A percentile compares a stretch with the other conserved stretches of the same genome.
Conservation (phyloP, 1,140 invertebrate species). For the Brachionus calyciflorus region DNA sequence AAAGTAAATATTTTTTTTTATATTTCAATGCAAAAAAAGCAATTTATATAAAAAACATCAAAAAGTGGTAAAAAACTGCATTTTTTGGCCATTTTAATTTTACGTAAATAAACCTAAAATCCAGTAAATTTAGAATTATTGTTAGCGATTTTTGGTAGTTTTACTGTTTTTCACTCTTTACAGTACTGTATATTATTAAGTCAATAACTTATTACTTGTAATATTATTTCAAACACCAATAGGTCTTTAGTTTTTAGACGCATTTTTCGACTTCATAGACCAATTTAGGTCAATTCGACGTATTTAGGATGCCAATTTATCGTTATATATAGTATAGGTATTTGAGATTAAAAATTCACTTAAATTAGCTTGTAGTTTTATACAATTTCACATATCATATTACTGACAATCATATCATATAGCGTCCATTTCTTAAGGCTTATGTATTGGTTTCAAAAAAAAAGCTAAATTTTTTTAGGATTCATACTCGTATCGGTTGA, state of each 20-base stretch:
- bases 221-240: conserved; percentile 38
- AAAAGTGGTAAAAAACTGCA: too few relatives aligned
- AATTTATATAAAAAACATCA: too few relatives aligned
- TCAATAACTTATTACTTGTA: background rate
- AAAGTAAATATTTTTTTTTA: too few relatives aligned
- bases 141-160: conserved; percentile 32
- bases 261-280: background rate
- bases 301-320: conserved; percentile 12
- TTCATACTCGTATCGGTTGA: conserved; percentile 91
- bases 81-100: too few relatives aligned
- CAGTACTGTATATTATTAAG: conserved; percentile 28
- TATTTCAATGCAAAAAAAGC: too few relatives aligned
- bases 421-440: conserved; percentile 62
- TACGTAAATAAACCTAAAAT: too few relatives aligned
- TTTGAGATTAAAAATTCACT: conserved; percentile 36
- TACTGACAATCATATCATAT: conserved; percentile 44
- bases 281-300: conserved; percentile 7
- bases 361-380: conserved; percentile 28
- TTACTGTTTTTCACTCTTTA: conserved; percentile 13
- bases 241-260: conserved; percentile 4
- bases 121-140: too few relatives aligned
- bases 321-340: conserved; percentile 37
- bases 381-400: conserved; percentile 41
- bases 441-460: conserved; percentile 94
- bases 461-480: conserved; percentile 92